A percentile compares a stretch with the other conserved stretches of the same genome.
These are phyloP conservation scores for Eulemur mongoz DNA, from an alignment of 2,797 vertebrate genomes.

Conservation along the genomic window DNA sequence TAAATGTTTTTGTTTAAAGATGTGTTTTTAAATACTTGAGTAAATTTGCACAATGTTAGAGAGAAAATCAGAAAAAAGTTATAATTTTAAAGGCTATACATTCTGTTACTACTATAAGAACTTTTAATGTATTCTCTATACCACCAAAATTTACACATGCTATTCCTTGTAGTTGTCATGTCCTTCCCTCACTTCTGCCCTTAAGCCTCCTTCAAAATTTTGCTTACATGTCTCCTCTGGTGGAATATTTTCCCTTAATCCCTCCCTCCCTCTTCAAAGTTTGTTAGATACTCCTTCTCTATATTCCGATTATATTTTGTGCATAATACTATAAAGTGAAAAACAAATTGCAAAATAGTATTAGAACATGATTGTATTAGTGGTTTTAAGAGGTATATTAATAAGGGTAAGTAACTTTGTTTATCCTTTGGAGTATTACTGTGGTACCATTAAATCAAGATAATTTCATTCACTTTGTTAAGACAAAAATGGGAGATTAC, in stretches of 20 bases:
- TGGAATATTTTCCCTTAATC: background rate
- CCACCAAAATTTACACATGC: background rate
- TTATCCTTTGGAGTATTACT: background rate
- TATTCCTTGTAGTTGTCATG: background rate
- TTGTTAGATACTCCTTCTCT: background rate
- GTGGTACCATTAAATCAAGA: background rate
- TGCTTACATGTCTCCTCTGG: background rate
- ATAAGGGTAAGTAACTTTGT: slow-evolving; percentile 15
- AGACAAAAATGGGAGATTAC: background rate
- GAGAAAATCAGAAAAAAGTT: background rate
- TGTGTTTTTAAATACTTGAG: background rate
- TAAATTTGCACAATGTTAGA: slow-evolving; percentile 1
- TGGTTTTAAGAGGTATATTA: background rate
- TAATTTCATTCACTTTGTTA: background rate
- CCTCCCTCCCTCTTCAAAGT: background rate
- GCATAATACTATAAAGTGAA: background rate
- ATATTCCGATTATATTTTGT: background rate
- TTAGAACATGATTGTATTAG: background rate
- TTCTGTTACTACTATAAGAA: background rate
- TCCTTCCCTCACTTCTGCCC: background rate
- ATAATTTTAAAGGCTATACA: background rate
- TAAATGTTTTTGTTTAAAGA: slow-evolving; percentile 17
- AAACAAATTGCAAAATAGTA: background rate
- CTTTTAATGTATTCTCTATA: background rate
- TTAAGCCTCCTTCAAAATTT: background rate